A percentile compares a stretch with the other conserved stretches of the same genome.
Evolutionary conservation across 2,113 vertebrate species (phyloP).

Genomic region (Macrotus californicus): DNA sequence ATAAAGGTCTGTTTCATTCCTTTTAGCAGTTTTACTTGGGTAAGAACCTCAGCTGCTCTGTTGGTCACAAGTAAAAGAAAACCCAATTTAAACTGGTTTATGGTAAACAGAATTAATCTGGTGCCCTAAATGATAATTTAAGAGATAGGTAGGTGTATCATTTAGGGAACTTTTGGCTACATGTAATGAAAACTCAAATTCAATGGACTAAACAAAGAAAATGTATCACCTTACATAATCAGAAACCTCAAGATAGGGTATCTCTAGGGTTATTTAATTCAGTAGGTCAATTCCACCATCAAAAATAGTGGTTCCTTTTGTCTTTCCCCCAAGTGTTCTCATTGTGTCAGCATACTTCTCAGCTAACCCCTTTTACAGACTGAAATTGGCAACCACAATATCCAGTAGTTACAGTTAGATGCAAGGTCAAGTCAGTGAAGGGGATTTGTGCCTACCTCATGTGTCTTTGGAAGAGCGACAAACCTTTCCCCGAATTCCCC

Average conservation of each 20-base stretch:
- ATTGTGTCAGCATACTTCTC: not conserved
- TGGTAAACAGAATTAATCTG: not conserved
- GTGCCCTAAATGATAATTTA: not conserved
- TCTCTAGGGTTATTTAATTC: not conserved
- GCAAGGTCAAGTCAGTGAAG: not conserved
- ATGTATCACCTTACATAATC: not conserved
- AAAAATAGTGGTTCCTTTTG: not conserved
- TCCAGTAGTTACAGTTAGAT: not conserved
- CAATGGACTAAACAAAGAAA: not conserved
- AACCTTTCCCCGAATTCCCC: not conserved
- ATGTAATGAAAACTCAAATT: not conserved
- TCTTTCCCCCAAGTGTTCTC: not conserved
- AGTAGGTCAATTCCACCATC: not conserved
- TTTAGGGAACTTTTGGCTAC: not conserved
- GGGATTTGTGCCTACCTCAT: not conserved
- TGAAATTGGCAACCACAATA: not conserved
- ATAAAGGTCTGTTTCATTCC: not conserved
- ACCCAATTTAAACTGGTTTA: not conserved
- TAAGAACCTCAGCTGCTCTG: not conserved
- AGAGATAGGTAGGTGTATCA: not conserved
- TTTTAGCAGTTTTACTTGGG: not conserved
- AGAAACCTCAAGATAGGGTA: not conserved
- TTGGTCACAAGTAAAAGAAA: not conserved
- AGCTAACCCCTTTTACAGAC: not conserved
- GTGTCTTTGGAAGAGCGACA: not conserved